A percentile compares a stretch with the other conserved stretches of the same genome.
Evolutionary conservation across 2,888 invertebrate species (phyloP).

Genomic region (Polydrusus tereticollis): DNA sequence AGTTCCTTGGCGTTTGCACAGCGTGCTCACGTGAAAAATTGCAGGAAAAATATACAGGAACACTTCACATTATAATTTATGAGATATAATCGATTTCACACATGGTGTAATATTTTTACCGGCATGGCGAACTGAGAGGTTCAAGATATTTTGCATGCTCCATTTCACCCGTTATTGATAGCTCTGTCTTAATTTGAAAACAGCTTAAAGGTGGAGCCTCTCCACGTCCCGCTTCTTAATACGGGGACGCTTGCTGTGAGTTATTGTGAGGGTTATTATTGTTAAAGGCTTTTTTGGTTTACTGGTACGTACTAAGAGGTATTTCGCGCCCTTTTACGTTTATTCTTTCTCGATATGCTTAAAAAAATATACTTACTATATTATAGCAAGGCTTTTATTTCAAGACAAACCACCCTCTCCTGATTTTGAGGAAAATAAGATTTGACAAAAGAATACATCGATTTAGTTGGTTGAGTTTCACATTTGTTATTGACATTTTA

Average conservation of each 20-base stretch:
- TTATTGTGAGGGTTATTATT: conserved; percentile 12
- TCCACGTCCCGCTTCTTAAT: neutral
- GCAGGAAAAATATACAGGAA: conserved; percentile 31
- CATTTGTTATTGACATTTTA: too few relatives aligned
- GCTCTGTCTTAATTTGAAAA: conserved; percentile 41
- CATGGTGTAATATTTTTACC: conserved; percentile 37
- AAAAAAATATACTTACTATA: too few relatives aligned
- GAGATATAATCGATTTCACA: conserved; percentile 48
- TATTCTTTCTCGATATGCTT: too few relatives aligned
- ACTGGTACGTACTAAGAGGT: neutral
- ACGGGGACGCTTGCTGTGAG: neutral
- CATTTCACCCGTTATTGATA: conserved; percentile 49
- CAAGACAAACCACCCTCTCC: too few relatives aligned
- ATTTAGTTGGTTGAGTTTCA: too few relatives aligned
- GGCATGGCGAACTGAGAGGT: conserved; percentile 21
- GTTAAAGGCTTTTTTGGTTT: neutral
- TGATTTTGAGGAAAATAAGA: too few relatives aligned
- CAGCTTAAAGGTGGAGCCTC: conserved; percentile 27
- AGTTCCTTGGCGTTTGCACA: conserved; percentile 37
- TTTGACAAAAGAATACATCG: too few relatives aligned
- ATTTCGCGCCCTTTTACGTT: too few relatives aligned
- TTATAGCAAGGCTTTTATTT: too few relatives aligned
- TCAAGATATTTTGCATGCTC: conserved; percentile 45
- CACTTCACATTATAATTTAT: conserved; percentile 46
- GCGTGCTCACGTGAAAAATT: conserved; percentile 39